Conservation (phyloP, 2,113 vertebrate genomes). For the Nibea albiflora region DNA sequence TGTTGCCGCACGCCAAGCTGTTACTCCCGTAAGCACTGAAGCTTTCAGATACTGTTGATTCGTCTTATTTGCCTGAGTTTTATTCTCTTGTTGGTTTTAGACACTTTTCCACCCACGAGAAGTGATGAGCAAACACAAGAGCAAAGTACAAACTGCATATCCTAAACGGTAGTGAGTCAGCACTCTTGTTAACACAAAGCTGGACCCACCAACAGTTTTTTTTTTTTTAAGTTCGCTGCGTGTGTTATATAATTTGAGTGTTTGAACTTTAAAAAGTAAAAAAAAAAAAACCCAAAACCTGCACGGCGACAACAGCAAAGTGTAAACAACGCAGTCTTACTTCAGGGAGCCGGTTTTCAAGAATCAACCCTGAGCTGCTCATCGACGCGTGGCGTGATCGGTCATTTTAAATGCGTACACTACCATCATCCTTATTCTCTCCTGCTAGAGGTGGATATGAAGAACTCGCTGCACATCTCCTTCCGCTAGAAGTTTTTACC, state of each 20-base stretch:
- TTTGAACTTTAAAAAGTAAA: not conserved
- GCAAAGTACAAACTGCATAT: constrained; percentile 42
- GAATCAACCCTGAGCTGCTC: constrained; percentile 4
- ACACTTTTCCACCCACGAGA: constrained; percentile 35
- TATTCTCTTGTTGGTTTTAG: constrained; percentile 19
- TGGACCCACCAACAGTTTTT: not conserved
- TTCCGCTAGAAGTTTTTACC: constrained; percentile 5
- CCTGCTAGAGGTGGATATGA: not conserved
- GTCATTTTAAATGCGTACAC: not conserved
- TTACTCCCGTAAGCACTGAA: not conserved
- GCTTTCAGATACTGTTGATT: not conserved
- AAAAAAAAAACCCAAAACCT: not conserved
- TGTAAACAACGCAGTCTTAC: not conserved
- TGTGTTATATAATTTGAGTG: constrained; percentile 13
- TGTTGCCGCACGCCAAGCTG: not conserved
- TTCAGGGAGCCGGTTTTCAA: constrained; percentile 8
- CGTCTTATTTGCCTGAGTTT: constrained; percentile 13
- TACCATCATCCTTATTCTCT: not conserved
- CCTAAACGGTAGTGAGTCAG: constrained; percentile 49
- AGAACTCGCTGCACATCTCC: not conserved
- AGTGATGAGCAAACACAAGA: constrained; percentile 42
- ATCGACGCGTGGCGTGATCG: not conserved
- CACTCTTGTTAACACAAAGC: constrained; percentile 42
- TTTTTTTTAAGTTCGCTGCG: not conserved
- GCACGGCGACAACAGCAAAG: not conserved